Base-by-base conservation (phyloP, 2,113 vertebrate species). In the Motacilla alba region DNA sequence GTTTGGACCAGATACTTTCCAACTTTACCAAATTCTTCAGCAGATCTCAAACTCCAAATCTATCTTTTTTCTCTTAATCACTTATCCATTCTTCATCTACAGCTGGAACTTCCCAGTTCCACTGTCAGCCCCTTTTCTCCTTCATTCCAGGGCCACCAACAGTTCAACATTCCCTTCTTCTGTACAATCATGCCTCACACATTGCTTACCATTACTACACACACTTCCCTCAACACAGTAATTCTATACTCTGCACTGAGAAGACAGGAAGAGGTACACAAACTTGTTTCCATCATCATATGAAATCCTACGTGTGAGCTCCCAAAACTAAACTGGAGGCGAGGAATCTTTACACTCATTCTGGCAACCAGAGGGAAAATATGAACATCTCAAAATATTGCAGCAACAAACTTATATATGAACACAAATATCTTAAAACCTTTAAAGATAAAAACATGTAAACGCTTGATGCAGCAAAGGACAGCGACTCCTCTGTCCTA, bases 161-260 rank as follows among this genome's bases (percentile, higher is more conserved):
- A 73, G 33, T 22, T 83, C 39, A 83, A 37, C 21, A 53, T 33
- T 9, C 39, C 26, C 13, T 52, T 23, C 39, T 37, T 55, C 47
- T 55, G 17, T 13, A 22, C 33, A 37, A 7, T 46, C 39, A 17
- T 11, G 11, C 21, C 43, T 83, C 39, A 46, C 27, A 73, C 13
- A 46, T 37, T 5, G 10, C 21, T 46, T 17, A 31, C 14, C 17
- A 22, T 22, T 27, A 46, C 22, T 46, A 44, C 27, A 37, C 14
- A 53, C 0, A 0, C 5, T 53, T 72, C 56, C 11, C 49, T 22
- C 18, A 53, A 33, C 11, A 46, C 14, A 37, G 27, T 11, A 26
- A 37, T 53, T 27, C 17, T 37, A 11, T 31, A 37, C 5, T 53
- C 33, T 46, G 17, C 21, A 44, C 27, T 62, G 33, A 83, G 11